These are phyloP conservation scores for Zhuqinia jingwanae DNA, from an alignment of 2,888 invertebrate genomes.

Conservation along the genomic window DNA sequence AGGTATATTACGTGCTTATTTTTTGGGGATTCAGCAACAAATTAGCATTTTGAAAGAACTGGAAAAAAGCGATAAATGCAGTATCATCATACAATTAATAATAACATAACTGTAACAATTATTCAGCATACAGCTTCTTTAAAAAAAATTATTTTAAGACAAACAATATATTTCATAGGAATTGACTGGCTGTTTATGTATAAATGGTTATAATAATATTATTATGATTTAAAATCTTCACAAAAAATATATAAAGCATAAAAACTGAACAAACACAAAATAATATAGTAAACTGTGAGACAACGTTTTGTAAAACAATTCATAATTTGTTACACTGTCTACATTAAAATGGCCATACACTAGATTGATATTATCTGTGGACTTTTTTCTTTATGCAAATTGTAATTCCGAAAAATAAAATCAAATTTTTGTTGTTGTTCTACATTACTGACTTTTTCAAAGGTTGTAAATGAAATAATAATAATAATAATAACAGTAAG, in stretches of 20 bases:
- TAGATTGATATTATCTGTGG: neutral
- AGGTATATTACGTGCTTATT: too few relatives aligned
- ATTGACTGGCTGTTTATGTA: constrained; percentile 62
- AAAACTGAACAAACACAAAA: constrained; percentile 59
- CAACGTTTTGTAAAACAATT: constrained; percentile 6
- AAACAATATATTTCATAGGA: neutral
- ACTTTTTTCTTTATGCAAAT: neutral
- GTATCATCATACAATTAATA: neutral
- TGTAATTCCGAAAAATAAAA: neutral
- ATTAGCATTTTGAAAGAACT: constrained; percentile 22
- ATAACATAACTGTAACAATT: neutral
- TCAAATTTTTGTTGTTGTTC: neutral
- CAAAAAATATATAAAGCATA: constrained; percentile 33
- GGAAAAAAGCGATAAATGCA: neutral
- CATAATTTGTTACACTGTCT: constrained; percentile 8
- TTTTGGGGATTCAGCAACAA: constrained; percentile 13
- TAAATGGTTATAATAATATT: too few relatives aligned
- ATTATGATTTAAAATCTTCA: neutral
- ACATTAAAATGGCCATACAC: neutral
- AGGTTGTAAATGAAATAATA: neutral
- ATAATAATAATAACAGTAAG: neutral
- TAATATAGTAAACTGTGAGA: neutral
- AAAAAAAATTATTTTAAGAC: neutral
- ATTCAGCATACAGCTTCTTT: constrained; percentile 31
- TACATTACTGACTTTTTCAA: neutral